phyloP scores from a whole-genome alignment of 1,140 invertebrate genomes.

The Hylaeus volcanicus region DNA sequence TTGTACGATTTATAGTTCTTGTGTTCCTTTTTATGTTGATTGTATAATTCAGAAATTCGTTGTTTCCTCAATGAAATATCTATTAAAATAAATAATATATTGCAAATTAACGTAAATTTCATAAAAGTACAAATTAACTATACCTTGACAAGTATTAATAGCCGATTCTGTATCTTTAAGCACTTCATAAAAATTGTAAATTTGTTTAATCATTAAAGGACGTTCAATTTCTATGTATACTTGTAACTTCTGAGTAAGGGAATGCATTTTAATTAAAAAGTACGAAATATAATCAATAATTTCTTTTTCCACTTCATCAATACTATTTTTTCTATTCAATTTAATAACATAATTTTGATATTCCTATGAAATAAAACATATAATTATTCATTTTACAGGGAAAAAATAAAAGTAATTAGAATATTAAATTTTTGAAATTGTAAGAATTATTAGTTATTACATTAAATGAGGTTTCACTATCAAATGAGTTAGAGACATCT shows the following conservation, averaged over 20 bases:
- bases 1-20: slow-evolving; percentile 3
- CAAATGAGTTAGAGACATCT: neutral
- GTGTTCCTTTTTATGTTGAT: slow-evolving; percentile 23
- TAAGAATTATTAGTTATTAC: neutral
- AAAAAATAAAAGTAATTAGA: neutral
- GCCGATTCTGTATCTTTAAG: slow-evolving; percentile 30
- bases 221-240: slow-evolving; percentile 37
- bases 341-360: slow-evolving; percentile 14
- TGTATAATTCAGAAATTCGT: slow-evolving; percentile 23
- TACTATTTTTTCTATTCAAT: neutral
- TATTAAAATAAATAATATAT: neutral
- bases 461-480: slow-evolving; percentile 12
- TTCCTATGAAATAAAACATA: slow-evolving; percentile 12
- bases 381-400: neutral
- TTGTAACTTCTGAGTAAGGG: slow-evolving; percentile 25
- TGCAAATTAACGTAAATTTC: neutral
- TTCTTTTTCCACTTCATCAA: slow-evolving; percentile 5
- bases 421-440: neutral
- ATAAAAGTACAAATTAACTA: neutral
- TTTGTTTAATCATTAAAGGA: slow-evolving; percentile 38
- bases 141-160: slow-evolving; percentile 35
- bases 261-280: slow-evolving; percentile 17
- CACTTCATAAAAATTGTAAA: slow-evolving; percentile 15
- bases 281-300: slow-evolving; percentile 22
- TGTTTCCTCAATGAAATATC: slow-evolving; percentile 15